phyloP scores from a whole-genome alignment of 2,113 vertebrate species.

The Mirounga angustirostris region DNA sequence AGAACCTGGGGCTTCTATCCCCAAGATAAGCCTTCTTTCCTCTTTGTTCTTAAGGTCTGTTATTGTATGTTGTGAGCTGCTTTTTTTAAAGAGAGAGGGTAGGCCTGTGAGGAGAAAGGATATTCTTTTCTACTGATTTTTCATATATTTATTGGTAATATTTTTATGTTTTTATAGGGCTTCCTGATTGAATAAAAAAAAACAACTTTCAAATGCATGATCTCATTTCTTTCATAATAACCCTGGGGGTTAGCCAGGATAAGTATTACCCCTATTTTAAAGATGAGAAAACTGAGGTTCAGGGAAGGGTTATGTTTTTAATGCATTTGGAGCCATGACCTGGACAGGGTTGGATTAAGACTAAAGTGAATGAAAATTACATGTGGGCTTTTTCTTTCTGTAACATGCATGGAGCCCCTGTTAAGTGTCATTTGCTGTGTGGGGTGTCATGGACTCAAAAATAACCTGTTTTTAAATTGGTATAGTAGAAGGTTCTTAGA shows the following conservation, averaged over 20 bases:
- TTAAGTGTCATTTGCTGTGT: neutral
- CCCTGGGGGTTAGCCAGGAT: neutral
- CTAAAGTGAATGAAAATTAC: neutral
- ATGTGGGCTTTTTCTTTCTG: neutral
- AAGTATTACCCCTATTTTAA: neutral
- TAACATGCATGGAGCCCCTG: neutral
- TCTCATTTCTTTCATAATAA: slow-evolving; percentile 12
- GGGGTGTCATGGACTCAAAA: neutral
- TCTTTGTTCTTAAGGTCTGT: neutral
- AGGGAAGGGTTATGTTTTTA: neutral
- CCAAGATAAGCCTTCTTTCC: neutral
- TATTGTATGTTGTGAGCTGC: neutral
- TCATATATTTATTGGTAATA: neutral
- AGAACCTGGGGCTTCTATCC: neutral
- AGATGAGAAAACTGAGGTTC: neutral
- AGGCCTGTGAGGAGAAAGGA: neutral
- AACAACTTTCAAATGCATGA: neutral
- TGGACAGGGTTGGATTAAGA: neutral
- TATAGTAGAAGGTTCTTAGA: neutral
- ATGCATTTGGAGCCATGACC: neutral
- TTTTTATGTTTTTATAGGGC: neutral
- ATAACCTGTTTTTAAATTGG: neutral
- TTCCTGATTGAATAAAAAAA: slow-evolving; percentile 20
- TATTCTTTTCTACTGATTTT: slow-evolving; percentile 7
- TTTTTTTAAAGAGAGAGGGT: neutral